These are phyloP conservation scores for Drosophila silvestris DNA, from an alignment of 2,888 invertebrate genomes.

Conservation along the genomic window DNA sequence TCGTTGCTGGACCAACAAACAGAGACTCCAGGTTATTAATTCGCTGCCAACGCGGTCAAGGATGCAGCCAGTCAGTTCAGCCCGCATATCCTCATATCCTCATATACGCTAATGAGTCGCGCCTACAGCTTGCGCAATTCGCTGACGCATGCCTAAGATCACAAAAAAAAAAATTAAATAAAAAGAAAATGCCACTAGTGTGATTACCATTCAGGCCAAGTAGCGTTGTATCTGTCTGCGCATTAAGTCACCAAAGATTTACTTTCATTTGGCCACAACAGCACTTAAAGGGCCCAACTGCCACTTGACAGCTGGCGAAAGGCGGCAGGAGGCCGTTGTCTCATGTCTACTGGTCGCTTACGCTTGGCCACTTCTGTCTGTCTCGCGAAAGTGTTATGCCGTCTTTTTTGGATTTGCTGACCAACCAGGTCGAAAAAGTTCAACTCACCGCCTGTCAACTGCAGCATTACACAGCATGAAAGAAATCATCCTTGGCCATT, in stretches of 20 bases:
- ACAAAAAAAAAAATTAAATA: neutral
- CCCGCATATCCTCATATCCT: conserved; percentile 26
- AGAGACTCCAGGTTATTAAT: conserved; percentile 54
- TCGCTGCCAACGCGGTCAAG: conserved; percentile 74
- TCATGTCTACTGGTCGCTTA: neutral
- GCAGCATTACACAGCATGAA: neutral
- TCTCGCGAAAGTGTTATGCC: conserved; percentile 46
- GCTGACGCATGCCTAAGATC: conserved; percentile 46
- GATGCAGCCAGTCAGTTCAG: conserved; percentile 55
- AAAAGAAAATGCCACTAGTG: conserved; percentile 57
- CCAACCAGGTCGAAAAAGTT: conserved; percentile 9
- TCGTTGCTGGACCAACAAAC: conserved; percentile 11
- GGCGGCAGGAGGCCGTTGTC: conserved; percentile 31
- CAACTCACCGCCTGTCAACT: conserved; percentile 21
- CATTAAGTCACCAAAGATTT: conserved; percentile 64
- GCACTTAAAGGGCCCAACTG: conserved; percentile 60
- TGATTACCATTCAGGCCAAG: conserved; percentile 76
- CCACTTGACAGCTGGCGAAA: conserved; percentile 75
- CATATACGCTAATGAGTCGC: conserved; percentile 63
- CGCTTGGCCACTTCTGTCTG: conserved; percentile 13
- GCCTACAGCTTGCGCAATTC: conserved; percentile 52
- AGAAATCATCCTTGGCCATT: conserved; percentile 3
- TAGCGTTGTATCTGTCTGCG: conserved; percentile 28
- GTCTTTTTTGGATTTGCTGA: conserved; percentile 14
- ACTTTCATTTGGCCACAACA: conserved; percentile 67